These are phyloP conservation scores for Poeciliopsis gracilis DNA, from an alignment of 2,797 vertebrate species.

Conservation along the genomic window DNA sequence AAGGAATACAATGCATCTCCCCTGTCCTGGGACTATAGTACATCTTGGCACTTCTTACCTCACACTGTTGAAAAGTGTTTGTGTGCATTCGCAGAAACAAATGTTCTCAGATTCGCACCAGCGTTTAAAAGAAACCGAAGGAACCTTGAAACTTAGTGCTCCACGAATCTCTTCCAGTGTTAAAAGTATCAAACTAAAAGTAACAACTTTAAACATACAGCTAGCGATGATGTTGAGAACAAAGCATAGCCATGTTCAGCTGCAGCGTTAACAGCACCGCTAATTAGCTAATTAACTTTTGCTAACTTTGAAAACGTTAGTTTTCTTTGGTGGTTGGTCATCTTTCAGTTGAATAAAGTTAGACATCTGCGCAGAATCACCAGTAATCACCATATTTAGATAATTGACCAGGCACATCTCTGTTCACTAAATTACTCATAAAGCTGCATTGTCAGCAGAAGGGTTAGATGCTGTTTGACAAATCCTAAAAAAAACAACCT, in stretches of 20 bases:
- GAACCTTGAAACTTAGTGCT: not conserved
- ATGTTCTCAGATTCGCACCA: not conserved
- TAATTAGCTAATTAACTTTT: not conserved
- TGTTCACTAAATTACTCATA: not conserved
- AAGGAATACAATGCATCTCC: not conserved
- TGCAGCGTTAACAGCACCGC: not conserved
- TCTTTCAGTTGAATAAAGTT: too few species aligned
- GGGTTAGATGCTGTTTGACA: constrained; percentile 1
- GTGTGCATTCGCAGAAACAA: not conserved
- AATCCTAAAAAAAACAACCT: not conserved
- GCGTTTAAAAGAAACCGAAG: not conserved
- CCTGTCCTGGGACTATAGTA: not conserved
- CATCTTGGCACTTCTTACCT: not conserved
- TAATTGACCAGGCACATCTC: not conserved
- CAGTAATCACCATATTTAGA: not conserved
- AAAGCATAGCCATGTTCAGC: not conserved
- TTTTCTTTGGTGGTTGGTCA: too few species aligned
- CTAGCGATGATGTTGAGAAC: not conserved
- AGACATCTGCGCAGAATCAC: not conserved
- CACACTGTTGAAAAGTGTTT: not conserved
- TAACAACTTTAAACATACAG: not conserved
- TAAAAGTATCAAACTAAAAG: not conserved
- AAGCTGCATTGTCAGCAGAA: not conserved
- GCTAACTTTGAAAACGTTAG: not conserved
- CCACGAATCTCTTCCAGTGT: not conserved